Conservation (phyloP, 2,113 vertebrate species). For the Brienomyrus longianalis region DNA sequence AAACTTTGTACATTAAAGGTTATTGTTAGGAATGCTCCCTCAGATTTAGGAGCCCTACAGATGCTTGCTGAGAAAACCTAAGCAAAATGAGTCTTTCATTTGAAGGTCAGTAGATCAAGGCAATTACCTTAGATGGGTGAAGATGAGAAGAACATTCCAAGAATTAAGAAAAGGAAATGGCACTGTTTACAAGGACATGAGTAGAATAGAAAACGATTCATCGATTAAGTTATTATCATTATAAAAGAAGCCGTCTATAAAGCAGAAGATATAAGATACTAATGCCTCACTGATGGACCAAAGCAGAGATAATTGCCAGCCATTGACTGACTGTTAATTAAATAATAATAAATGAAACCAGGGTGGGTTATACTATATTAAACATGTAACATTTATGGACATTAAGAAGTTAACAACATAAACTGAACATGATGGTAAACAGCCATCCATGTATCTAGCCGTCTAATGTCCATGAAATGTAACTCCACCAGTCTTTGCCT, state of each 20-base stretch:
- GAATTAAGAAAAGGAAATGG: neutral
- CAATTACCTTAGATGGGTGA: neutral
- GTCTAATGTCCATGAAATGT: neutral
- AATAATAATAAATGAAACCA: neutral
- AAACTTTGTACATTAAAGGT: neutral
- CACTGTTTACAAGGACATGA: neutral
- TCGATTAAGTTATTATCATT: neutral
- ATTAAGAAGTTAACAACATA: neutral
- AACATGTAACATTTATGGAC: neutral
- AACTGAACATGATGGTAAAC: neutral
- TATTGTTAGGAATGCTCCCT: neutral
- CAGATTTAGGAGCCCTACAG: neutral
- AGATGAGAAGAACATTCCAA: neutral
- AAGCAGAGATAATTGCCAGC: neutral
- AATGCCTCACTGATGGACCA: neutral
- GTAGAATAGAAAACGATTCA: neutral
- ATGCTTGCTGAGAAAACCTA: neutral
- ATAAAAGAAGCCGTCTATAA: neutral
- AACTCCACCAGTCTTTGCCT: neutral
- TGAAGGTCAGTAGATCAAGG: neutral
- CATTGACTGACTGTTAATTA: neutral
- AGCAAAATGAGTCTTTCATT: neutral
- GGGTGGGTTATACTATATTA: neutral
- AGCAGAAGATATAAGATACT: neutral
- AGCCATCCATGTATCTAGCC: neutral